A percentile compares a stretch with the other conserved stretches of the same genome.
phyloP scores from a whole-genome alignment of 2,797 vertebrate genomes.

The Bufotes viridis region DNA sequence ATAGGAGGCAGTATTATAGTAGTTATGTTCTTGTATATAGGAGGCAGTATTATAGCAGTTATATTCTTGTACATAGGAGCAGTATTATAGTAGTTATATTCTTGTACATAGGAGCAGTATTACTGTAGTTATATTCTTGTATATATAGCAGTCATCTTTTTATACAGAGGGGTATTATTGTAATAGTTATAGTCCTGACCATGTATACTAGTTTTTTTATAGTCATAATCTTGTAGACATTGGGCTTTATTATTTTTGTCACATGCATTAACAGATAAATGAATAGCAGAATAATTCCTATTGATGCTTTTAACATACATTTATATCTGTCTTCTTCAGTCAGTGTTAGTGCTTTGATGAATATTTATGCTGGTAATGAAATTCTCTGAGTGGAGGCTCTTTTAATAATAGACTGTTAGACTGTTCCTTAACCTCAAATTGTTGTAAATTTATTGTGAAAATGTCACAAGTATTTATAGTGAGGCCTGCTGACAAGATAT shows the following conservation, averaged over 20 bases:
- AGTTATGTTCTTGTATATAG: conserved; percentile 2
- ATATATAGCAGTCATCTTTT: too few species aligned
- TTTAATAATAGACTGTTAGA: background rate
- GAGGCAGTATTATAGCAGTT: conserved; percentile 9
- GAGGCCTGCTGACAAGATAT: background rate
- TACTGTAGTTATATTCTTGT: conserved; percentile 7
- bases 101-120: background rate
- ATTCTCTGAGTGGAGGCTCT: background rate
- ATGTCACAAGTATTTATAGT: background rate
- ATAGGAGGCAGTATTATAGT: conserved; percentile 3
- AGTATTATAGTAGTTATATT: conserved; percentile 22
- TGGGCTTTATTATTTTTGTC: too few species aligned
- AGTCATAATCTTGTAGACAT: too few species aligned
- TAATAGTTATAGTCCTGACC: too few species aligned
- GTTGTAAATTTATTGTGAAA: background rate
- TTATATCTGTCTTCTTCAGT: background rate
- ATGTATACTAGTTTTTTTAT: too few species aligned
- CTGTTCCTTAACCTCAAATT: background rate
- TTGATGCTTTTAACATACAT: background rate
- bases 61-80: conserved; percentile 4
- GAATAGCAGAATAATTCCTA: background rate
- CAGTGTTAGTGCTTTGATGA: background rate
- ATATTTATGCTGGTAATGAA: background rate
- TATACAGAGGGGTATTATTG: too few species aligned
- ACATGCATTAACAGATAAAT: background rate